phyloP scores from a whole-genome alignment of 64 coral and sea anemone genomes.

The Pocillopora verrucosa region DNA sequence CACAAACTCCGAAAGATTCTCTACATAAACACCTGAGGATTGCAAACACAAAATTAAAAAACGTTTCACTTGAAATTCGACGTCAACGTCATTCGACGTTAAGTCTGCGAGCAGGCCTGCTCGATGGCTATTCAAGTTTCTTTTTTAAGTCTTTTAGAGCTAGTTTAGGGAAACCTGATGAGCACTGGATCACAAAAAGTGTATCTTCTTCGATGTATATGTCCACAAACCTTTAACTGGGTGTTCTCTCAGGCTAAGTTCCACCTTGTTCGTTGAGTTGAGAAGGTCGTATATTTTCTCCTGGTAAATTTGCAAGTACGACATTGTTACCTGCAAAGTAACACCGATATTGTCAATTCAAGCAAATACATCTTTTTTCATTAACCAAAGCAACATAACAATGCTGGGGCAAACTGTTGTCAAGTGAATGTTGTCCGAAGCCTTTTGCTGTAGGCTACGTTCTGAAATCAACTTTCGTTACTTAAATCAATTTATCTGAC shows the following conservation, averaged over 20 bases:
- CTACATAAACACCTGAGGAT: constrained; percentile 88
- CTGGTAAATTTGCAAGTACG: constrained; percentile 99
- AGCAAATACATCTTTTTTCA: background rate
- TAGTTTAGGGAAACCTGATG: background rate
- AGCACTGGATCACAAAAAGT: background rate
- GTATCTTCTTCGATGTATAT: background rate
- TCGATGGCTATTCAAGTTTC: background rate
- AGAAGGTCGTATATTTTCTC: constrained; percentile 96
- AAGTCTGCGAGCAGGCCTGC: too few species aligned
- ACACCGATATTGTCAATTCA: background rate
- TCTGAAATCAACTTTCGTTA: too few species aligned
- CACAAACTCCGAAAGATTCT: constrained; percentile 93
- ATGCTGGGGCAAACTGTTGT: too few species aligned
- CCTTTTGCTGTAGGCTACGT: too few species aligned
- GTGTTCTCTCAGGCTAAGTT: constrained; percentile 89
- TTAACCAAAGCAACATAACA: too few species aligned
- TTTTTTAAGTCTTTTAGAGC: background rate
- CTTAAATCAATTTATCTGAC: too few species aligned
- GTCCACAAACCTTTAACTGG: constrained; percentile 77
- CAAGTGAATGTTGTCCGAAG: too few species aligned
- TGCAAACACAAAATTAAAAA: background rate
- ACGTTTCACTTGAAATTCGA: background rate
- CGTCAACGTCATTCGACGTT: background rate
- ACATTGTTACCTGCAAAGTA: constrained; percentile 85
- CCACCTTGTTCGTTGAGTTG: constrained; percentile 81